Base-by-base conservation (phyloP, 1,140 invertebrate species). In the Cataglyphis hispanica region DNA sequence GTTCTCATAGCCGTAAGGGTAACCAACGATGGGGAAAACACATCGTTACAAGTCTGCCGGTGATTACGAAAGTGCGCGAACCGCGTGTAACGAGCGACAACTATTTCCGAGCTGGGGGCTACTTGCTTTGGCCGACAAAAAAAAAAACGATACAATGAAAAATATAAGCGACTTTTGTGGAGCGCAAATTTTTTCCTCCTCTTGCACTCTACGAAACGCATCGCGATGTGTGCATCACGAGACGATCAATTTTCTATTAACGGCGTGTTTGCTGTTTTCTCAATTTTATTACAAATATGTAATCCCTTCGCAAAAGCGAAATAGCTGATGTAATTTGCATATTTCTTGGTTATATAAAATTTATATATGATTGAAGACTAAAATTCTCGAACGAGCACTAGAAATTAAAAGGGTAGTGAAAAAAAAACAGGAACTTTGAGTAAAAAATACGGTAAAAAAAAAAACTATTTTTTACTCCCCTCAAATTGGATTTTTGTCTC, bases 151-250 rank as follows among this genome's bases (percentile, higher is more conserved):
- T 66, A 72, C 37, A 31, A 58, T 76, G 84, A 87, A 87, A 85
- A 74, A 87, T 46, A 89, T 81, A 66, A 81, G 85, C 37, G 37
- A 67, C 19, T 56, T 66, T 13, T 66, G 60, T 46, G 11, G 37
- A 31, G 80, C 0, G 85, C 53, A 75, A 64, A 46, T 19, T 75
- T 19, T 75, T 16, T 61, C 34, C 31, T 16, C 19, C 27, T 4
- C 4, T 40, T 34, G 11, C 22, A 27, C 16, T 16, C 25, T 19
- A 46, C 40, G 16, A 31, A 31, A 50, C 1, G 46, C 22, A 11
- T 19, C 10, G 25, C 2, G n/a, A n/a, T n/a, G 22, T 53, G 10
- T 19, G 10, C 6, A 2, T 60, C n/a, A 27, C 11, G n/a, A n/a
- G 10, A 56, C 6, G 3, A 76, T 13, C 11, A n/a, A 76, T 53